phyloP scores from a whole-genome alignment of 2,113 vertebrate species.

The Uria aalge region DNA sequence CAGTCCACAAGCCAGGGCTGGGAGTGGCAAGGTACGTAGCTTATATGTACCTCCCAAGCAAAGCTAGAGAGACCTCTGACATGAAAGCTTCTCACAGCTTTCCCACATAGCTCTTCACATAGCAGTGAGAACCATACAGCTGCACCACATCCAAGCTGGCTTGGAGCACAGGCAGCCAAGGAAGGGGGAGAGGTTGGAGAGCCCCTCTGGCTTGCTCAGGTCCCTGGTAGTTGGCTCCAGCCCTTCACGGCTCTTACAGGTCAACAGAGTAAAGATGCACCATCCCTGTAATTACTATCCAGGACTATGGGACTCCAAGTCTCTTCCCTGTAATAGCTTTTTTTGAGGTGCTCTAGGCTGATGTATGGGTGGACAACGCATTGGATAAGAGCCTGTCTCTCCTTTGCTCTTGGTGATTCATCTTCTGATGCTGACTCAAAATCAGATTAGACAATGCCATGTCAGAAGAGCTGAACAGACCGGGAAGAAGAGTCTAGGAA shows the following conservation, averaged over 20 bases:
- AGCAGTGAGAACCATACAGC: not conserved
- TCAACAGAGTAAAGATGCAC: not conserved
- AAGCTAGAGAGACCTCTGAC: not conserved
- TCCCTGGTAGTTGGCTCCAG: not conserved
- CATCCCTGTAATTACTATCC: not conserved
- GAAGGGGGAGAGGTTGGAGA: not conserved
- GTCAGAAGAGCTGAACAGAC: not conserved
- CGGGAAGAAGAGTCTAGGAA: not conserved
- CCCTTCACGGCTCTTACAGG: not conserved
- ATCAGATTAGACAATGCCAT: not conserved
- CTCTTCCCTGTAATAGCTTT: not conserved
- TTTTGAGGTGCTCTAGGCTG: not conserved
- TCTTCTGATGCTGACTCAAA: not conserved
- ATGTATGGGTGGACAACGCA: not conserved
- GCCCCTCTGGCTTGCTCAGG: fast-evolving
- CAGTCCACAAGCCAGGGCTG: not conserved
- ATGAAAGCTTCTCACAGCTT: not conserved
- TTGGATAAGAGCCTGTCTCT: not conserved
- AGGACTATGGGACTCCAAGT: not conserved
- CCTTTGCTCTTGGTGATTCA: not conserved
- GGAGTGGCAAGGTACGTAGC: not conserved
- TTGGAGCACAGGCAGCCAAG: not conserved
- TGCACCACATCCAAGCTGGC: not conserved
- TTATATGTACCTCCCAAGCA: not conserved
- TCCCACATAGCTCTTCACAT: not conserved